phyloP scores from a whole-genome alignment of 2,797 vertebrate genomes.

The Acipenser ruthenus region DNA sequence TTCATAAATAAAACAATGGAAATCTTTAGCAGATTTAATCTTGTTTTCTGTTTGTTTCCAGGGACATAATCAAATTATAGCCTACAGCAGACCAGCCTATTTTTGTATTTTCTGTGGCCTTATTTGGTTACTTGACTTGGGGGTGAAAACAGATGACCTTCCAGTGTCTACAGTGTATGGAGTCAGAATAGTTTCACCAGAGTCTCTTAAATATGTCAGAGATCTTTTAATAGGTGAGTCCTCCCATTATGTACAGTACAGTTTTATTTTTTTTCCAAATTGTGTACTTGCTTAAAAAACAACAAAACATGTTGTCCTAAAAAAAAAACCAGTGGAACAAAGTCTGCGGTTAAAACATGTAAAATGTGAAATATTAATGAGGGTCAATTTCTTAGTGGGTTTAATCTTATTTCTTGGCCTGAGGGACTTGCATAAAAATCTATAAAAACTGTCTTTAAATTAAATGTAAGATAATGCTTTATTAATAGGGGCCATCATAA shows the following conservation, averaged over 20 bases:
- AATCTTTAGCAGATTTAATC: background rate
- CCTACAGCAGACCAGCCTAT: constrained; percentile 90
- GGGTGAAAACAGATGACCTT: constrained; percentile 68
- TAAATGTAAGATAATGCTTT: too few relatives aligned
- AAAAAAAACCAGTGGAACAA: too few relatives aligned
- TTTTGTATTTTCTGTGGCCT: constrained; percentile 91
- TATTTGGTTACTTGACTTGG: constrained; percentile 85
- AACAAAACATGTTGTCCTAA: too few relatives aligned
- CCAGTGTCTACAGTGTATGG: constrained; percentile 77
- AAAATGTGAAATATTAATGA: too few relatives aligned
- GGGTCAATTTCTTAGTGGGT: too few relatives aligned
- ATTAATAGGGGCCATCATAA: background rate
- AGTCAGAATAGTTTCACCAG: constrained; percentile 75
- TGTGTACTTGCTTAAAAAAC: too few relatives aligned
- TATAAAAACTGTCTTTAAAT: too few relatives aligned
- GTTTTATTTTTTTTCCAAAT: too few relatives aligned
- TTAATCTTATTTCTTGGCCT: too few relatives aligned
- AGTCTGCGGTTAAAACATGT: too few relatives aligned
- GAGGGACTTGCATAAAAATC: too few relatives aligned
- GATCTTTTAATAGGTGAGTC: constrained; percentile 81
- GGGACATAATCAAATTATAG: constrained; percentile 95
- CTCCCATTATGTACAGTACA: background rate
- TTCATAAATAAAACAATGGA: too few relatives aligned
- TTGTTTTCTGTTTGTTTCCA: constrained; percentile 44
- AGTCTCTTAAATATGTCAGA: constrained; percentile 63